Conservation (phyloP, 2,888 invertebrate species). For the Ctena decussata region DNA sequence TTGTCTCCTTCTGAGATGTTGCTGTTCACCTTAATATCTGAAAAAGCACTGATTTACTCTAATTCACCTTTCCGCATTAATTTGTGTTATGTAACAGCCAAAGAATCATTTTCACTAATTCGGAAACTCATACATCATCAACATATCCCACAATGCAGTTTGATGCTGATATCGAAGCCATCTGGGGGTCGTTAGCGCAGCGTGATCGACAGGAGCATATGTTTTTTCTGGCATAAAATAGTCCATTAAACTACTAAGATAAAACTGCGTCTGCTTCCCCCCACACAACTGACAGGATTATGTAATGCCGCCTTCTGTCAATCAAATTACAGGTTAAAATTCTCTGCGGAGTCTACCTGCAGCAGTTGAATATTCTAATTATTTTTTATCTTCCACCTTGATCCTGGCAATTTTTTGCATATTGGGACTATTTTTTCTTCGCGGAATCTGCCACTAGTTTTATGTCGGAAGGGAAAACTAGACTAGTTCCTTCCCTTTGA, state of each 20-base stretch:
- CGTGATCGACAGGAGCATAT: slow-evolving; percentile 19
- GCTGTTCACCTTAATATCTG: neutral
- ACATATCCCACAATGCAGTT: neutral
- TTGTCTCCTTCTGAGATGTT: neutral
- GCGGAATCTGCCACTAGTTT: too few species aligned
- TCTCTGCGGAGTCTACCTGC: neutral
- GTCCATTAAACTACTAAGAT: slow-evolving; percentile 32
- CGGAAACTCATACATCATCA: neutral
- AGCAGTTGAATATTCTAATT: neutral
- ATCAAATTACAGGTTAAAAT: neutral
- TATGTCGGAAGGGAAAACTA: too few species aligned
- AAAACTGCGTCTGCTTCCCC: slow-evolving; percentile 8
- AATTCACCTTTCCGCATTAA: neutral
- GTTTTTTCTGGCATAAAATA: slow-evolving; percentile 27
- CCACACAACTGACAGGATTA: slow-evolving; percentile 21
- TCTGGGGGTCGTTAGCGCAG: slow-evolving; percentile 20
- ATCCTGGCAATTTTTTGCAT: too few species aligned
- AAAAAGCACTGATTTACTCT: neutral
- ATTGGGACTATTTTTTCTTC: too few species aligned
- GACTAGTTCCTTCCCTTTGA: too few species aligned
- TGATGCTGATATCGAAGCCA: slow-evolving; percentile 10
- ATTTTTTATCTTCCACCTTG: too few species aligned
- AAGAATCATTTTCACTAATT: slow-evolving; percentile 13
- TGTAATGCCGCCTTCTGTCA: slow-evolving; percentile 10
- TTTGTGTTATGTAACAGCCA: neutral